These are phyloP conservation scores for Enteromius mattozi DNA, from an alignment of 2,797 vertebrate genomes.

Conservation along the genomic window DNA sequence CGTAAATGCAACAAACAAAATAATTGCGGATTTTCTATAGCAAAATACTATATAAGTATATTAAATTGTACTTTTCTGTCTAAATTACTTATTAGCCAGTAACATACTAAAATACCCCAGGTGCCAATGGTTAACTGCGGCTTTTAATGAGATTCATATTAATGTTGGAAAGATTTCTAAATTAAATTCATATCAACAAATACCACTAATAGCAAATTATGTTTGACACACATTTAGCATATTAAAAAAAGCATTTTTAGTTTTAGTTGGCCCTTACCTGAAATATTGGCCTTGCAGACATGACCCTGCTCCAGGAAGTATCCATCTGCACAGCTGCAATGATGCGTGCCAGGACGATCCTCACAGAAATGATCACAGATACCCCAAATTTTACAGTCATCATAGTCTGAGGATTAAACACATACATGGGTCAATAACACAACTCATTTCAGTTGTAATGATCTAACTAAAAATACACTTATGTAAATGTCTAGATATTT, in stretches of 20 bases:
- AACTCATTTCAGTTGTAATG: background rate
- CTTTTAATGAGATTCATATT: background rate
- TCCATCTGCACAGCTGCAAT: slow-evolving; percentile 75
- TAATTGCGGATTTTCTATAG: background rate
- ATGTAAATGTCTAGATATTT: background rate
- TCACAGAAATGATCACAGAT: slow-evolving; percentile 82
- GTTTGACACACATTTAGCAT: background rate
- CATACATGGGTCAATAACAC: background rate
- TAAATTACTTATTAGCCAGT: background rate
- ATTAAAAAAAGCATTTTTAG: background rate
- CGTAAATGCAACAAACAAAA: background rate
- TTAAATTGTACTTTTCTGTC: background rate
- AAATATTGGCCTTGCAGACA: slow-evolving; percentile 75
- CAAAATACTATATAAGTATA: background rate
- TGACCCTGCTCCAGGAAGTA: slow-evolving; percentile 77
- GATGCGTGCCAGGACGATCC: slow-evolving; percentile 76
- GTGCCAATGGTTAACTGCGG: background rate
- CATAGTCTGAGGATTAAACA: slow-evolving; percentile 69
- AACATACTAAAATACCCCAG: background rate
- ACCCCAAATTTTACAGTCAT: slow-evolving; percentile 81
- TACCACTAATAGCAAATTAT: background rate
- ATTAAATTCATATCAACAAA: background rate
- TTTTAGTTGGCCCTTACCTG: slow-evolving; percentile 64
- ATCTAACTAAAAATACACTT: background rate
- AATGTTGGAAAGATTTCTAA: background rate